Conservation (phyloP, 2,113 vertebrate genomes). For the Proteles cristata region DNA sequence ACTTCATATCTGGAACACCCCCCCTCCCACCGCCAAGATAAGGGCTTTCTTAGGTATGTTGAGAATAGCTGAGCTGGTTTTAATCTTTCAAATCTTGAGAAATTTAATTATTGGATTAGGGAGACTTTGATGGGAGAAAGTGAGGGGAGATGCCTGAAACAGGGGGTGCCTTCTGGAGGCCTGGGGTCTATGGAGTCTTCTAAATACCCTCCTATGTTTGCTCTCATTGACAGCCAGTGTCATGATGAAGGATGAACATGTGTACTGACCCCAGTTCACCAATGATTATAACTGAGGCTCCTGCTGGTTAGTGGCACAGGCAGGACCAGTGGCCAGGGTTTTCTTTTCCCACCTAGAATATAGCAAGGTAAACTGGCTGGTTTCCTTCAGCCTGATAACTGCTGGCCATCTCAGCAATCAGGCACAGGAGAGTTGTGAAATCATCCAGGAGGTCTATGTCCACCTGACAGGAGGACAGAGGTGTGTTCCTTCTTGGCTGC, state of each 20-base stretch:
- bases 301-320: neutral
- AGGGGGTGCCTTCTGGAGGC: neutral
- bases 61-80: neutral
- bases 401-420: neutral
- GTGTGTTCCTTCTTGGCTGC: neutral
- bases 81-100: constrained; percentile 5
- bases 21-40: neutral
- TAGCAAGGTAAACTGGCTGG: neutral
- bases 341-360: neutral
- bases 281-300: neutral
- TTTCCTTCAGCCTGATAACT: neutral
- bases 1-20: neutral
- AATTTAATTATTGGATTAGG: constrained; percentile 15
- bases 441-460: neutral
- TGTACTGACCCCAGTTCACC: neutral
- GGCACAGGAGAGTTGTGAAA: neutral
- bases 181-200: neutral
- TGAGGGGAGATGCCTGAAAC: neutral
- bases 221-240: neutral
- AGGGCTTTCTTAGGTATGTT: neutral
- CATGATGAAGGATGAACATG: neutral
- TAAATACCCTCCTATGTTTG: neutral
- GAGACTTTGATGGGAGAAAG: neutral
- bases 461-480: neutral
- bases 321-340: neutral